phyloP scores from a whole-genome alignment of 2,797 vertebrate species.

The Mormyrops attenuatus region DNA sequence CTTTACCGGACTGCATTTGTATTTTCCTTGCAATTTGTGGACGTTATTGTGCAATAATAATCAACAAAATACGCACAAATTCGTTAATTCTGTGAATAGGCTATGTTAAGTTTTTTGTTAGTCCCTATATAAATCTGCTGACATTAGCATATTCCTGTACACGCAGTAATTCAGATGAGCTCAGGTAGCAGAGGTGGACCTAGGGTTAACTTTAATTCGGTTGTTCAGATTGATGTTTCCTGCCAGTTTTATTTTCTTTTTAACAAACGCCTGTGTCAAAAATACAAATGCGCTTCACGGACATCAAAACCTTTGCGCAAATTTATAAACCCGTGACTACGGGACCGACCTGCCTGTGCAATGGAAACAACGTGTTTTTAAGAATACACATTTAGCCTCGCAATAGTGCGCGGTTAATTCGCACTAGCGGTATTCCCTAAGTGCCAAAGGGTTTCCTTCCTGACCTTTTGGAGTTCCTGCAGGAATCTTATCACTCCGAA shows the following conservation, averaged over 20 bases:
- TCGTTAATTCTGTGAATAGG: neutral
- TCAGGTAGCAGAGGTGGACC: neutral
- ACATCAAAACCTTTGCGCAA: neutral
- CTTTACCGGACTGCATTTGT: neutral
- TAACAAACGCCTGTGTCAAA: neutral
- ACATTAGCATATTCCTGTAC: neutral
- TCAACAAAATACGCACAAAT: neutral
- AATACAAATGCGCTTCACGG: neutral
- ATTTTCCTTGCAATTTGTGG: neutral
- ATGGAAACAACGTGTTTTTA: constrained; percentile 19
- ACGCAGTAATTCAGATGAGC: neutral
- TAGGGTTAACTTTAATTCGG: neutral
- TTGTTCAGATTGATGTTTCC: constrained; percentile 17
- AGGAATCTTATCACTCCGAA: constrained; percentile 44
- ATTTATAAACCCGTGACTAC: neutral
- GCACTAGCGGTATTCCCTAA: constrained; percentile 18
- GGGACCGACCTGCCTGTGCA: neutral
- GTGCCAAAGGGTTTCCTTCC: constrained; percentile 40
- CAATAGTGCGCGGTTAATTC: constrained; percentile 13
- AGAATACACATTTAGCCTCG: constrained; percentile 18
- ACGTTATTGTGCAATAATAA: neutral
- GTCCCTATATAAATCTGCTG: neutral
- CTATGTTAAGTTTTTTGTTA: neutral
- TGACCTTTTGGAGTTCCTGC: constrained; percentile 40
- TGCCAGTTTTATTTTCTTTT: neutral